Percentiles rank a stretch among this genome's conserved stretches.
Conservation (phyloP, 2,888 invertebrate species). For the Drosophila diplacantha region DNA sequence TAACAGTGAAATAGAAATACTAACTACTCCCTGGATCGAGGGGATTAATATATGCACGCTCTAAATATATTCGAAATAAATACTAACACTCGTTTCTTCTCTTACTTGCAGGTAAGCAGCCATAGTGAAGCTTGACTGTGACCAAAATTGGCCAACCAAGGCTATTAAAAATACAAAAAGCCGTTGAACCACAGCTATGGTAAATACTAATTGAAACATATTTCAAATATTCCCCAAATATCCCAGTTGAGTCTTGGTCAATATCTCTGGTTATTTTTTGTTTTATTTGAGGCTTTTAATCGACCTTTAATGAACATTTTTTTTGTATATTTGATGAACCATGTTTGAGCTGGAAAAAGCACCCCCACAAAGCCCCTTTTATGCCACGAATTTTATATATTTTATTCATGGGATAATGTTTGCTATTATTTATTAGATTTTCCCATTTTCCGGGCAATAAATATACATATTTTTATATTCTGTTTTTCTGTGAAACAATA, state of each 20-base stretch:
- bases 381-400: not conserved
- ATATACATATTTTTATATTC: not conserved
- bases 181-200: not conserved
- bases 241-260: not conserved
- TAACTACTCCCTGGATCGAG: not conserved
- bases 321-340: not conserved
- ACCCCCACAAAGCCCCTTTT: not conserved
- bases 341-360: not conserved
- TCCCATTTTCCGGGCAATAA: not conserved
- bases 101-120: slow-evolving; percentile 13
- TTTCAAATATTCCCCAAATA: slow-evolving; percentile 1
- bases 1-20: slow-evolving; percentile 33
- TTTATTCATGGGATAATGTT: not conserved
- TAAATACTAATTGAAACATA: slow-evolving; percentile 5
- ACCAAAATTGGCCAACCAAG: not conserved
- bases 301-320: not conserved
- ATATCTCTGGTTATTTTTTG: not conserved
- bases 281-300: slow-evolving; percentile 2
- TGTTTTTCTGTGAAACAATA: not conserved
- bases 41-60: not conserved
- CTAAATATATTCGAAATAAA: not conserved
- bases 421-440: slow-evolving; percentile 7
- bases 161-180: not conserved
- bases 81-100: not conserved
- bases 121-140: not conserved